Percentiles rank a stretch among this genome's conserved stretches.
Evolutionary conservation across 64 coral and sea anemone genomes (phyloP).

Genomic region (Montipora foliosa): DNA sequence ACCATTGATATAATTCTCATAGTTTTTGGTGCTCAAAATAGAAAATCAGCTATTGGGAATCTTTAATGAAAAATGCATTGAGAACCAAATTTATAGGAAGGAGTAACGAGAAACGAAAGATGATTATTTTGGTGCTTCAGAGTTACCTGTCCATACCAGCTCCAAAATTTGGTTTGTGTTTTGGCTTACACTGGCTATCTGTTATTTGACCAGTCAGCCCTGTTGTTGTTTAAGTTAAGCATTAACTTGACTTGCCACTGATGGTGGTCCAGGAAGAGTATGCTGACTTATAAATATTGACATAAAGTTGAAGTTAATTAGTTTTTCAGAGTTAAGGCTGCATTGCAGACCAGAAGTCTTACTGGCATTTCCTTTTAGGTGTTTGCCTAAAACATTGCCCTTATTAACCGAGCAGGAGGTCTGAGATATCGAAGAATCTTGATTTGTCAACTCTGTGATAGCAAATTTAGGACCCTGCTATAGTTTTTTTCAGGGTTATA

Average conservation of each 20-base stretch:
- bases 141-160: no score
- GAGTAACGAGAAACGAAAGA: no score
- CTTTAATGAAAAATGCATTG: no score
- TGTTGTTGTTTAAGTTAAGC: constrained; percentile 3
- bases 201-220: not conserved
- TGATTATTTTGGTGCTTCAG: no score
- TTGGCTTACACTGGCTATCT: not conserved
- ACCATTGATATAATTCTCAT: not conserved
- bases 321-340: not conserved
- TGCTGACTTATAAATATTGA: not conserved
- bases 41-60: not conserved
- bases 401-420: no score
- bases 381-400: not conserved
- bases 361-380: not conserved
- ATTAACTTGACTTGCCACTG: no score
- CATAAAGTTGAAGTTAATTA: constrained; percentile 14
- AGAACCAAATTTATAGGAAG: not conserved
- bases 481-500: no score
- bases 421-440: no score
- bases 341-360: no score
- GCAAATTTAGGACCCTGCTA: no score
- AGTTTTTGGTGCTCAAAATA: not conserved
- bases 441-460: no score
- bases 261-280: constrained; percentile 22
- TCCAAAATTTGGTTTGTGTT: not conserved